Percentiles rank a stretch among this genome's conserved stretches.
phyloP scores from a whole-genome alignment of 2,797 vertebrate genomes.

The Siniperca undulata region DNA sequence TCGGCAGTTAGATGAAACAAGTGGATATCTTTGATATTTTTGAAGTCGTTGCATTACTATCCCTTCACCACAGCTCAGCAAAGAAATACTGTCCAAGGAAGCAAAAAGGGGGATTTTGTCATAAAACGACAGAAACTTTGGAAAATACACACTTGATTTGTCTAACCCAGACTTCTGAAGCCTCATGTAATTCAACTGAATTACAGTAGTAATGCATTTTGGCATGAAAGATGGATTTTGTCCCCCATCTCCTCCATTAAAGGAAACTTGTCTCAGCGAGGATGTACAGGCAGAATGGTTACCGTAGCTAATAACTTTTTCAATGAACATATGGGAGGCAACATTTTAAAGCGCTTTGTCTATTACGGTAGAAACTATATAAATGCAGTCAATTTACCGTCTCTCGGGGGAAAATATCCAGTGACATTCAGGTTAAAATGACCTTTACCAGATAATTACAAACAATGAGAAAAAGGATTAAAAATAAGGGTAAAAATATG shows the following conservation, averaged over 20 bases:
- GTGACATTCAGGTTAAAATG: conserved; percentile 11
- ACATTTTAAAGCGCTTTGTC: no score
- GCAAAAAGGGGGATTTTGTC: not conserved
- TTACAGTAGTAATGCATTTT: not conserved
- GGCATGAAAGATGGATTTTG: not conserved
- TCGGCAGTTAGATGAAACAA: not conserved
- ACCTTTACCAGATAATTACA: not conserved
- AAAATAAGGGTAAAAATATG: not conserved
- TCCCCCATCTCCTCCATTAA: not conserved
- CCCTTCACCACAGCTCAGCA: no score
- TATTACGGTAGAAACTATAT: no score
- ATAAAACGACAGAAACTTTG: not conserved
- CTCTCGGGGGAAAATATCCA: not conserved
- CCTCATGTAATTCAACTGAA: not conserved
- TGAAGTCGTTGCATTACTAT: no score
- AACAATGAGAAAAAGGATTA: not conserved
- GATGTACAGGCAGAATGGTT: not conserved
- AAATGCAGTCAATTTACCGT: no score
- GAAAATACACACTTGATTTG: not conserved
- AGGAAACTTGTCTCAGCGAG: not conserved
- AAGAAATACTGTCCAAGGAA: not conserved
- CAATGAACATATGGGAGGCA: no score
- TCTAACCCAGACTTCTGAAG: not conserved
- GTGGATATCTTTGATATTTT: not conserved
- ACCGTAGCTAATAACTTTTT: not conserved